Evolutionary conservation across 2,888 invertebrate genomes (phyloP).

Genomic region (Allophyes oxyacanthae): DNA sequence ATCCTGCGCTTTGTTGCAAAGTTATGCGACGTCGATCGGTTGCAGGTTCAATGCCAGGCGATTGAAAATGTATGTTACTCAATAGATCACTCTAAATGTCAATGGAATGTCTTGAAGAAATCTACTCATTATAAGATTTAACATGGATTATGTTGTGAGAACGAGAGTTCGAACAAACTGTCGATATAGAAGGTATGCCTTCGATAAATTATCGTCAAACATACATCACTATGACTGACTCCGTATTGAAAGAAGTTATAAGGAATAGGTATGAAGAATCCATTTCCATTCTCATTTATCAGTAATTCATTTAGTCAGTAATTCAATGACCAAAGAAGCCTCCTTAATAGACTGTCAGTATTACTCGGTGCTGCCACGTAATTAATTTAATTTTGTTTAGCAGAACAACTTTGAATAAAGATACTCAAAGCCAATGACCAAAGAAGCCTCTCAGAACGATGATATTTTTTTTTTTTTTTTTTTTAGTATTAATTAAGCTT

Average conservation of each 20-base stretch:
- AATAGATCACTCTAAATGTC: no score
- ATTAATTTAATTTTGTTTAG: no score
- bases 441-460: no score
- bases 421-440: no score
- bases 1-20: neutral
- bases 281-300: constrained; percentile 13
- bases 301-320: no score
- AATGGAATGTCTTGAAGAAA: neutral
- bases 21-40: neutral
- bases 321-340: no score
- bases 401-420: no score
- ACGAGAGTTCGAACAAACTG: neutral
- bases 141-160: neutral
- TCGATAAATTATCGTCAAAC: neutral
- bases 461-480: no score
- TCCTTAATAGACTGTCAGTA: no score
- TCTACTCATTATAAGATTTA: neutral
- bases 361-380: no score
- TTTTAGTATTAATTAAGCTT: no score
- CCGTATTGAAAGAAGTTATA: neutral
- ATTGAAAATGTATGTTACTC: no score
- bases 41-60: neutral
- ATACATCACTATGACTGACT: constrained; percentile 38
- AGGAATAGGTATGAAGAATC: constrained; percentile 1
- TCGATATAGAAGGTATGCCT: neutral